A percentile compares a stretch with the other conserved stretches of the same genome.
Conservation (phyloP, 2,888 invertebrate genomes). For the Acrobasis suavella region DNA sequence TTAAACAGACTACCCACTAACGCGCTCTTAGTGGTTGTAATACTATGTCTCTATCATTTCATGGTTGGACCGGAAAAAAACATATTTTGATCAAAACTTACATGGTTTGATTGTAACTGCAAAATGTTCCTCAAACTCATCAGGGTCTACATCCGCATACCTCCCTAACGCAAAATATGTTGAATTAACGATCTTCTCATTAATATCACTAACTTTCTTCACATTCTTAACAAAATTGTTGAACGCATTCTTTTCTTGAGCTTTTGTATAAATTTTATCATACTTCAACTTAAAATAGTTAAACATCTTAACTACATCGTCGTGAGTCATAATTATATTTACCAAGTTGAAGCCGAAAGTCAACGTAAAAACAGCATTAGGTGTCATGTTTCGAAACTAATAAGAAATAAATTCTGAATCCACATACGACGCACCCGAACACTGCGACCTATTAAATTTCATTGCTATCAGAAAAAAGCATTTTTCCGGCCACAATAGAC, state of each 20-base stretch:
- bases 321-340: conserved; percentile 28
- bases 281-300: conserved; percentile 48
- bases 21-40: too few species aligned
- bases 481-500: conserved; percentile 28
- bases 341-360: conserved; percentile 9
- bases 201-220: conserved; percentile 44
- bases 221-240: conserved; percentile 52
- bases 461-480: conserved; percentile 13
- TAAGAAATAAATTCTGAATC: conserved; percentile 5
- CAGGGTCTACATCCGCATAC: conserved; percentile 51
- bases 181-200: conserved; percentile 37
- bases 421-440: conserved; percentile 13
- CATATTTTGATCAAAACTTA: conserved; percentile 40
- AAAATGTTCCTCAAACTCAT: conserved; percentile 46
- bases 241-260: conserved; percentile 41
- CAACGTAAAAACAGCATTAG: conserved; percentile 3
- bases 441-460: conserved; percentile 21
- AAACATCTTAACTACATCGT: conserved; percentile 41
- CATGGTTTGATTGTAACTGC: conserved; percentile 51
- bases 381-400: conserved; percentile 19
- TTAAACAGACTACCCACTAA: too few species aligned
- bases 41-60: too few species aligned
- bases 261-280: conserved; percentile 43
- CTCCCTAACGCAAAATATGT: conserved; percentile 51
- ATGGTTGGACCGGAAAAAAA: too few species aligned